A percentile compares a stretch with the other conserved stretches of the same genome.
phyloP scores from a whole-genome alignment of 1,140 invertebrate species.

The Bombyx mandarina region DNA sequence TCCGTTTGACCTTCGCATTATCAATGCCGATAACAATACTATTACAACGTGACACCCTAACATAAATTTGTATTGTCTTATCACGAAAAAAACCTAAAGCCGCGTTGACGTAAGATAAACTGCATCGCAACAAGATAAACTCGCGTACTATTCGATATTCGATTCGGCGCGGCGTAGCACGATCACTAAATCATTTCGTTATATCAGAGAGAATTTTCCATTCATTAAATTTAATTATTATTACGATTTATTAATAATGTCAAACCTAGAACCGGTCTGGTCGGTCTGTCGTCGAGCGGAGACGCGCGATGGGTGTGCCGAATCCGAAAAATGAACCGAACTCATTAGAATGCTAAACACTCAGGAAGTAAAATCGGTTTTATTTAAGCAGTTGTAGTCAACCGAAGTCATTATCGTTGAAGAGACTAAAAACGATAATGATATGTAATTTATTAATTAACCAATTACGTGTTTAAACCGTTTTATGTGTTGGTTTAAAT shows the following conservation, averaged over 20 bases:
- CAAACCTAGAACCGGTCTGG: slow-evolving; percentile 8
- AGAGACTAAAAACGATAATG: too few species aligned
- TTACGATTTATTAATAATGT: slow-evolving; percentile 6
- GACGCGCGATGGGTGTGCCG: slow-evolving; percentile 14
- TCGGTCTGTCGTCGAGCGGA: slow-evolving; percentile 10
- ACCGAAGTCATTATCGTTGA: too few species aligned
- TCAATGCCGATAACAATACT: slow-evolving; percentile 60
- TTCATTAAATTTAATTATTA: slow-evolving; percentile 2
- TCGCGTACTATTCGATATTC: slow-evolving; percentile 14
- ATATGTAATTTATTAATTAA: too few species aligned
- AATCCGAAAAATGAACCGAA: too few species aligned
- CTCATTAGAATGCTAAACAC: slow-evolving; percentile 2
- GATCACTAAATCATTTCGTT: slow-evolving; percentile 10
- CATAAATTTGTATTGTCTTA: slow-evolving; percentile 68
- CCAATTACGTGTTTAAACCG: too few species aligned
- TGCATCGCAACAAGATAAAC: slow-evolving; percentile 53
- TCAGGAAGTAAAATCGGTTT: not conserved
- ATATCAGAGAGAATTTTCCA: slow-evolving; percentile 6
- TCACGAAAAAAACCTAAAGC: slow-evolving; percentile 48
- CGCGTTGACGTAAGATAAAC: slow-evolving; percentile 39
- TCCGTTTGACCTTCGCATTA: slow-evolving; percentile 47
- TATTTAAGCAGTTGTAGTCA: too few species aligned
- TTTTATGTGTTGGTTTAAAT: too few species aligned
- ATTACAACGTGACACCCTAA: slow-evolving; percentile 57
- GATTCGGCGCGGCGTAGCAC: not conserved